Conservation (phyloP, 2,113 vertebrate genomes). For the Chlorodrepanis virens region DNA sequence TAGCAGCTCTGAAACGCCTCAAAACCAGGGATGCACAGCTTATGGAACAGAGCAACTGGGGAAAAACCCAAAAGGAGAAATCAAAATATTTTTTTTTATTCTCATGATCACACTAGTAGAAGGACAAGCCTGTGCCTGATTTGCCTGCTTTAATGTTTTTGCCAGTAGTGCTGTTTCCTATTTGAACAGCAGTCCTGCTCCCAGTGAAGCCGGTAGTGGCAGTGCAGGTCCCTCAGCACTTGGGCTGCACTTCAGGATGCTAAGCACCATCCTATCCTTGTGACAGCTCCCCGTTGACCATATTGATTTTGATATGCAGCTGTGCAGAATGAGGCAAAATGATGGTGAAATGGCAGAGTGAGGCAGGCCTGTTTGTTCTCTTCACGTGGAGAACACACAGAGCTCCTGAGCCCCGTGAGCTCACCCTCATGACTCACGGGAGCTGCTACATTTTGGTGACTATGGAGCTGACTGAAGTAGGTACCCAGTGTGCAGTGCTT, state of each 20-base stretch:
- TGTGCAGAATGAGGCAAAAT: not conserved
- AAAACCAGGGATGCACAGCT: not conserved
- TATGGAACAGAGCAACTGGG: not conserved
- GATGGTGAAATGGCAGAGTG: not conserved
- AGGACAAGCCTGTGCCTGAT: not conserved
- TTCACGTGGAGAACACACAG: not conserved
- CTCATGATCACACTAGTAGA: not conserved
- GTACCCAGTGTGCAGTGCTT: not conserved
- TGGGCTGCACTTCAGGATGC: not conserved
- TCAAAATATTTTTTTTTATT: not conserved
- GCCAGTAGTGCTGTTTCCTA: not conserved
- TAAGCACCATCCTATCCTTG: not conserved
- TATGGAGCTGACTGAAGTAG: not conserved
- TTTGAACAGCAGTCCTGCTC: not conserved
- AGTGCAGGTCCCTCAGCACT: not conserved
- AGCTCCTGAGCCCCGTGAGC: not conserved
- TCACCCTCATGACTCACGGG: accelerated
- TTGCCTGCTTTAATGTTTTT: not conserved
- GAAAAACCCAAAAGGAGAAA: not conserved
- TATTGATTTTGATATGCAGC: not conserved
- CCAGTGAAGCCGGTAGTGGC: not conserved
- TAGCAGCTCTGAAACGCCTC: not conserved
- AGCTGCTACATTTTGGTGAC: not conserved
- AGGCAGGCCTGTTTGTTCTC: not conserved
- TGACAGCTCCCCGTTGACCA: not conserved